Base-by-base conservation (phyloP, 2,797 vertebrate species). In the Perdix hodgsoniae region DNA sequence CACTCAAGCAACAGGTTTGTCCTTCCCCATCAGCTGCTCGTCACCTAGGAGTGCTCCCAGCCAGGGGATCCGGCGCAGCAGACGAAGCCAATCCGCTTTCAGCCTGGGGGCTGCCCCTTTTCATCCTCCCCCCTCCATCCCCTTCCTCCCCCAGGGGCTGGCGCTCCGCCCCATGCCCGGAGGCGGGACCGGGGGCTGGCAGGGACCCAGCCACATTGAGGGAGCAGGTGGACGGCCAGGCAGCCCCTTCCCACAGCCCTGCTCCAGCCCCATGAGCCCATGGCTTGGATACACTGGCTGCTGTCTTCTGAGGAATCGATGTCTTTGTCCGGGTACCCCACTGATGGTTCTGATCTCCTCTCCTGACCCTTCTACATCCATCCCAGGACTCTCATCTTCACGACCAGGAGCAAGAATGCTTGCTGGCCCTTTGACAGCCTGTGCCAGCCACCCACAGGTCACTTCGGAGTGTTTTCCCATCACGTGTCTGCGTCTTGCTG, bases 151-250 rank as follows among this genome's bases (percentile, higher is more conserved):
- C 4, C 11, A 47, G 86, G 86, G 94, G 83, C 79, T 26, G 69
- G 33, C 22, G 93, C 95, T 31, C 96, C 97, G 96, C 97, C 97
- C 91, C 29, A 14, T 54, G 64, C 71, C 92, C 64, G 79, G 91
- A 92, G 97, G 97, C 93, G 97, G 97, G 94, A 76, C 94, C 52
- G 7, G 76, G 76, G 37, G 61, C 76, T 59, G 86, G 33, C 63
- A 2, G 44, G 75, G 37, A 22, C 3, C 2, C 22, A 5, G 42
- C 56, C 3, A 71, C 2, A 4, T 2, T 14, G 37, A 31, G 35
- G 13, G 37, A 94, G 96, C 97, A 95, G 97, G 96, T 97, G 97
- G 69, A 64, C 61, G 57, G 83, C 76, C 86, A 17, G 60, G 11
- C 14, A 1, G 42, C 18, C 37, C 56, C 24, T 19, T 15, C 52